A percentile compares a stretch with the other conserved stretches of the same genome.
Conservation (phyloP, 2,888 invertebrate genomes). For the Coremacera marginata region DNA sequence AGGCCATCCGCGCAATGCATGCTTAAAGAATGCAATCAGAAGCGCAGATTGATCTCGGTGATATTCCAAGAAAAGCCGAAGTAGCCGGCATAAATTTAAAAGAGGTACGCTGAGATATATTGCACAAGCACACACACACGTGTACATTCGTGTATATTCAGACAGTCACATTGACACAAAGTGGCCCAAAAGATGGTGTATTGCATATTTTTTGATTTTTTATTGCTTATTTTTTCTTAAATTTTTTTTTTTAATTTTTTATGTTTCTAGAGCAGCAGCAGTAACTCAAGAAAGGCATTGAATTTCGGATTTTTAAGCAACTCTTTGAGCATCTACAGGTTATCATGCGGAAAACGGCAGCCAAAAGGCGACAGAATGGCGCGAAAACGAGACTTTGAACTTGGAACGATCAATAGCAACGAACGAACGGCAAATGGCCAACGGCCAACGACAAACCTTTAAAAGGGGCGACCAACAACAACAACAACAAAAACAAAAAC, state of each 20-base stretch:
- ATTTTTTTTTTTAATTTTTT: background rate
- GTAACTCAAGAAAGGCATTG: constrained; percentile 41
- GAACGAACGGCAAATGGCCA: background rate
- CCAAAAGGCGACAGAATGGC: constrained; percentile 40
- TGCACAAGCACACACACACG: constrained; percentile 5
- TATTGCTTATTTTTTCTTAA: constrained; percentile 13
- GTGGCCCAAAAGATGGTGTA: constrained; percentile 28
- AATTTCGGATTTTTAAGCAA: constrained; percentile 40
- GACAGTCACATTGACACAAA: constrained; percentile 36
- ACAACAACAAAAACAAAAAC: background rate
- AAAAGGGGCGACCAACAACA: background rate
- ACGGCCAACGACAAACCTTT: background rate
- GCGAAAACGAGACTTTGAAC: constrained; percentile 39
- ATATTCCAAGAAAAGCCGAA: constrained; percentile 63
- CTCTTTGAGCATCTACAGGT: background rate
- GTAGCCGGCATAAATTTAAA: constrained; percentile 53
- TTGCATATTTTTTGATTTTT: constrained; percentile 16
- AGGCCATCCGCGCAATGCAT: constrained; percentile 34
- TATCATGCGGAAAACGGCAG: constrained; percentile 37
- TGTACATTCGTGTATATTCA: constrained; percentile 25
- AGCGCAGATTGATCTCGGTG: constrained; percentile 64
- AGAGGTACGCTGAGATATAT: constrained; percentile 25
- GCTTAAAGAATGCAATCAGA: constrained; percentile 64
- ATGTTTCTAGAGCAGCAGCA: background rate
- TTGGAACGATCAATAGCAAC: constrained; percentile 4